A percentile compares a stretch with the other conserved stretches of the same genome.
These are phyloP conservation scores for Tragelaphus buxtoni DNA, from an alignment of 2,113 vertebrate species.

Conservation along the genomic window DNA sequence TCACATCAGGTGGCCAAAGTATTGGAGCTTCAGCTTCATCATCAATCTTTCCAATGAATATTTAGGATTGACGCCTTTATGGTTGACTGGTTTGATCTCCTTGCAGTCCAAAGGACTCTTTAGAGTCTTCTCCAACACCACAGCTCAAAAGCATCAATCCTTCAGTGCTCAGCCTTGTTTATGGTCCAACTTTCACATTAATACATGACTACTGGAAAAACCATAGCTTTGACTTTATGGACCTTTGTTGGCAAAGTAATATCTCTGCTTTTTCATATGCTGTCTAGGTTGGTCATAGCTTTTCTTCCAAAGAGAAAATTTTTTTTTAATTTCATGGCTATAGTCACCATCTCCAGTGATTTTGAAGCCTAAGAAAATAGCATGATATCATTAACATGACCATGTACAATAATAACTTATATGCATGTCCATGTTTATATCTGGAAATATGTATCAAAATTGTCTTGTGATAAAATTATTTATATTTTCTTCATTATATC, in stretches of 20 bases:
- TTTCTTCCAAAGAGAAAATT: neutral
- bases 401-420: neutral
- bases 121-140: neutral
- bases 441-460: neutral
- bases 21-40: neutral
- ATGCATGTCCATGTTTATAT: neutral
- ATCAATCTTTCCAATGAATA: neutral
- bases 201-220: neutral
- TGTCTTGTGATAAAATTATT: neutral
- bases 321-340: neutral
- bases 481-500: neutral
- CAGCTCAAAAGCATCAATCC: neutral
- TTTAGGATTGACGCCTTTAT: neutral
- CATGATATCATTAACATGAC: neutral
- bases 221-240: neutral
- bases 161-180: neutral
- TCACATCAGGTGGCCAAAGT: neutral
- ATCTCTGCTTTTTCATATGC: neutral
- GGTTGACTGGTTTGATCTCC: neutral
- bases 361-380: neutral
- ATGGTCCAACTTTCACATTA: neutral
- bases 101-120: neutral
- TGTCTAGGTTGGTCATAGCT: neutral
- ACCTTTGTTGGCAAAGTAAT: neutral
- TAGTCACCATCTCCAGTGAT: neutral